Evolutionary conservation across 2,888 invertebrate species (phyloP), one percentile per base, ranked within the genome.

Genomic region (Taenaris catops): DNA sequence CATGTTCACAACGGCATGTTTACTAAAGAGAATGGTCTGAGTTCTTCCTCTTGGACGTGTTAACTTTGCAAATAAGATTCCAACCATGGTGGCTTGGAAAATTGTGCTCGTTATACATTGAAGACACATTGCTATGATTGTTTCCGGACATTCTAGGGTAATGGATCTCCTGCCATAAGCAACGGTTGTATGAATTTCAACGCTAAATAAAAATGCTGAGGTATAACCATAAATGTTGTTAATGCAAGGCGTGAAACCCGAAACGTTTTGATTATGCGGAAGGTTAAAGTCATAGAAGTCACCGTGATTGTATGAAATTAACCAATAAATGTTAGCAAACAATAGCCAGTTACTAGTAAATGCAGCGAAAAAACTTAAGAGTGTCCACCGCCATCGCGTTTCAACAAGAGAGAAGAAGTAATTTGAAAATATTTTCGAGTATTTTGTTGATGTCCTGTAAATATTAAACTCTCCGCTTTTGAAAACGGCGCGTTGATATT

Each of bases 171-270:
- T 91, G 5, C 96, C 96, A 66, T 96, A 96, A 60, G 89, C 98
- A 38, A 98, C 96, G 0, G 97, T 98, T 58, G 97, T 97, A 64
- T 98, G 98, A 0, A 98, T 96, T 87, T 98, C 98, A 43, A 98
- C 91, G 51, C 96, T 97, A 87, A 97, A 98, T 24, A 99, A 90
- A 66, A 98, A 96, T 32, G 96, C 95, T 6, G 98, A 96, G 0
- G 96, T 94, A 72, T 98, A 98, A 17, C 94, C 93, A 54, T 93
- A 88, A 33, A 98, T 92, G 53, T 96, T 94, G 44, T 90, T 89
- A 4, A 99, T 91, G 65, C 99, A 99, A 0, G 98, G 97, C 2
- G 88, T 90, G 93, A 94, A 96, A 4, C 89, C 86, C 0, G 66
- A 61, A 20, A 76, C 71, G 19, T 89, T 88, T 52, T 88, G 87